Percentiles rank a stretch among this genome's conserved stretches.
Conservation (phyloP, 2,797 vertebrate species). For the Syngnathus rostellatus region DNA sequence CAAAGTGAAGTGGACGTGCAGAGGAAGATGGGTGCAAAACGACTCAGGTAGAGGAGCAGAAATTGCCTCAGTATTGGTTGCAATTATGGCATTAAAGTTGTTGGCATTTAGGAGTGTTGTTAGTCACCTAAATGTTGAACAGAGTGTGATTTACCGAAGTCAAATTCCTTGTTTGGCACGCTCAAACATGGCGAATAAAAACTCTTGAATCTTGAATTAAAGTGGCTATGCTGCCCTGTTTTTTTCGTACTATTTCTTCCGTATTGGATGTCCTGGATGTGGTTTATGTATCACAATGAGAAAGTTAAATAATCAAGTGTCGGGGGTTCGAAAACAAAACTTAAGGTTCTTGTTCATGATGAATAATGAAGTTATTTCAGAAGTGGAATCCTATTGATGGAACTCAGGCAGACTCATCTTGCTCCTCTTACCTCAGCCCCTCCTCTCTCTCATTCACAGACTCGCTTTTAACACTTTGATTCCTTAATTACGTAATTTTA, state of each 20-base stretch:
- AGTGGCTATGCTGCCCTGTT: not conserved
- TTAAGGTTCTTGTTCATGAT: no score
- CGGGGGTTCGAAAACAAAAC: not conserved
- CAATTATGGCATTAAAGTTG: not conserved
- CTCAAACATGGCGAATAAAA: no score
- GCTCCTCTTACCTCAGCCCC: no score
- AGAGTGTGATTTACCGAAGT: no score
- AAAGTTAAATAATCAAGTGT: not conserved
- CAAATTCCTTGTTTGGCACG: no score
- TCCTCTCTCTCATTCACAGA: no score
- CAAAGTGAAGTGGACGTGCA: conserved; percentile 5
- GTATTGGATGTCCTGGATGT: not conserved
- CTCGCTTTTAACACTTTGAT: no score
- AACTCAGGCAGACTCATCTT: no score
- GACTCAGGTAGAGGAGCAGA: not conserved
- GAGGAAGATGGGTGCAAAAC: not conserved
- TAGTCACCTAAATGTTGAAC: no score
- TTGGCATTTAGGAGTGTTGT: no score
- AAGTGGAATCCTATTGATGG: not conserved
- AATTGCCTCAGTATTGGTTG: not conserved
- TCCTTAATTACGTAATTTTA: no score
- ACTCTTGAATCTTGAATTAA: no score
- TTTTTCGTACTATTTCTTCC: not conserved
- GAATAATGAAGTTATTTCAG: not conserved
- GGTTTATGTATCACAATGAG: not conserved